These are phyloP conservation scores for Ctenoplectra terminalis DNA, from an alignment of 1,140 invertebrate species.

Conservation along the genomic window DNA sequence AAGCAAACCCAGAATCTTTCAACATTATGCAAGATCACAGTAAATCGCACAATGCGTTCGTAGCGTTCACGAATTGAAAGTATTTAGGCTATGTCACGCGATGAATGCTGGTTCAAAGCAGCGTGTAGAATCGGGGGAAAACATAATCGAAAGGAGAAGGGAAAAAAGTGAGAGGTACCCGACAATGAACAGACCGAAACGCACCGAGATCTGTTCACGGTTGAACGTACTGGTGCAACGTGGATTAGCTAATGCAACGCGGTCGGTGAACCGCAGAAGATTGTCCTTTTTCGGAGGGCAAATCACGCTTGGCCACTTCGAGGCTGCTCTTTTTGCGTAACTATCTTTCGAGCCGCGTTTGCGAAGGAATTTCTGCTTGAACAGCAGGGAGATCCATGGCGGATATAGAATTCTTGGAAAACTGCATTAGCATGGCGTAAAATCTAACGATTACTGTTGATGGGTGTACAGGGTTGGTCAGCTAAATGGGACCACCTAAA, in stretches of 20 bases:
- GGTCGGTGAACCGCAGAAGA: constrained; percentile 58
- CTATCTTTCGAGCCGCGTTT: constrained; percentile 16
- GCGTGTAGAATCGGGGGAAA: no score
- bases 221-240: constrained; percentile 16
- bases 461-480: no score
- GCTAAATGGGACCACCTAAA: no score
- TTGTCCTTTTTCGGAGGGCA: constrained; percentile 48
- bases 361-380: constrained; percentile 39
- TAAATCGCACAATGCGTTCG: no score
- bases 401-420: background rate
- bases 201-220: constrained; percentile 2
- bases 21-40: no score
- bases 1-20: no score
- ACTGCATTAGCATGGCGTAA: background rate
- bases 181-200: constrained; percentile 8
- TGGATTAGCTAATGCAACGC: constrained; percentile 55
- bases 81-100: no score
- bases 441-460: no score
- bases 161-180: background rate
- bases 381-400: background rate
- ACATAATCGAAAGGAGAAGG: background rate
- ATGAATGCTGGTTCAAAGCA: no score
- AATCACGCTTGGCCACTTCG: constrained; percentile 52
- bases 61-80: no score
- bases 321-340: constrained; percentile 52